A percentile compares a stretch with the other conserved stretches of the same genome.
Conservation (phyloP, 2,888 invertebrate species). For the Opisthograptis luteolata region DNA sequence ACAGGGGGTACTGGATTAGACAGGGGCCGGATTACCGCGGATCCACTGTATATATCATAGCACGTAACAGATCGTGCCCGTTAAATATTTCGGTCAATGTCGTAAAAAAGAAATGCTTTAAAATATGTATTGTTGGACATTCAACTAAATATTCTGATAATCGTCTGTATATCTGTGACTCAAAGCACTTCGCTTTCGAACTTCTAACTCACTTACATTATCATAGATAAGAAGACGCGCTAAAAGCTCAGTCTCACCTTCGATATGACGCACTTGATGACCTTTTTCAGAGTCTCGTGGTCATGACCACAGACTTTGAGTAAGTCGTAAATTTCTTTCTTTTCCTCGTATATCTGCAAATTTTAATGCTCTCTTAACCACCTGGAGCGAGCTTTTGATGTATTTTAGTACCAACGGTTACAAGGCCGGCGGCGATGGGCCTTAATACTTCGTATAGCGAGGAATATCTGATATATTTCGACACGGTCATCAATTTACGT, state of each 20-base stretch:
- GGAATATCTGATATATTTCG: slow-evolving; percentile 15
- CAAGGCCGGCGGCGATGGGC: slow-evolving; percentile 12
- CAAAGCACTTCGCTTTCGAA: not conserved
- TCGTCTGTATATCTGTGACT: too few relatives aligned
- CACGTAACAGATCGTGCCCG: too few relatives aligned
- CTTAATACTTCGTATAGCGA: slow-evolving; percentile 6
- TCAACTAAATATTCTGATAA: too few relatives aligned
- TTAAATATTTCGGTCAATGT: too few relatives aligned
- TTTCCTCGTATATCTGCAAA: slow-evolving; percentile 68
- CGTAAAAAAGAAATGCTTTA: too few relatives aligned
- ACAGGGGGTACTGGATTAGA: too few relatives aligned
- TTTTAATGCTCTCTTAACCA: slow-evolving; percentile 33
- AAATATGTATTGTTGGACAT: too few relatives aligned
- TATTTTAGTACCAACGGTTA: slow-evolving; percentile 17
- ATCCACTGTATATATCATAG: too few relatives aligned
- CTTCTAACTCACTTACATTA: not conserved
- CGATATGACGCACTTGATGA: slow-evolving; percentile 78
- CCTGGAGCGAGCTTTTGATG: slow-evolving; percentile 29
- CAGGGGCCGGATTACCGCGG: too few relatives aligned
- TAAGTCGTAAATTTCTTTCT: slow-evolving; percentile 63
- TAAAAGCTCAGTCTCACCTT: slow-evolving; percentile 55
- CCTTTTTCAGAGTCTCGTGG: slow-evolving; percentile 75
- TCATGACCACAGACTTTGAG: slow-evolving; percentile 76
- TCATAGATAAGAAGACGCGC: slow-evolving; percentile 5
- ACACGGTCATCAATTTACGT: slow-evolving; percentile 14